phyloP scores from a whole-genome alignment of 2,888 invertebrate species.

The Trachelus troglodyta region DNA sequence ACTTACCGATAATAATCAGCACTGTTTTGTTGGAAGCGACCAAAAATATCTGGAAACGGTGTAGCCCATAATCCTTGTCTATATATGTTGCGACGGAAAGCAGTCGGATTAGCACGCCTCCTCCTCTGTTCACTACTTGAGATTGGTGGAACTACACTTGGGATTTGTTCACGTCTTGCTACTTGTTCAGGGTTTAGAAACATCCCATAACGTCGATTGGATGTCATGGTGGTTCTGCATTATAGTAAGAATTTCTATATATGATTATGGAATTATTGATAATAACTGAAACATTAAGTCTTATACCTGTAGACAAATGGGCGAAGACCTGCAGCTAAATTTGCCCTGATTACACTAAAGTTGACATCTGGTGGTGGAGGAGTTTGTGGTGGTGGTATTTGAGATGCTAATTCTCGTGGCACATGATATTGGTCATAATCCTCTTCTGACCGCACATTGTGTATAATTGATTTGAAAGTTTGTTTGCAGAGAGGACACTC shows the following conservation, averaged over 20 bases:
- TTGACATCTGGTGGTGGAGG: conserved; percentile 50
- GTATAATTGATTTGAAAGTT: conserved; percentile 89
- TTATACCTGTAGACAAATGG: conserved; percentile 43
- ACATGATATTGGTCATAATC: conserved; percentile 87
- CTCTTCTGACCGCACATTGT: conserved; percentile 88
- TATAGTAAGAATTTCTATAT: conserved; percentile 32
- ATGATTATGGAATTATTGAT: neutral
- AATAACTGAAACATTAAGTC: neutral
- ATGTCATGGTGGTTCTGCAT: conserved; percentile 77
- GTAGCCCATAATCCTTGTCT: conserved; percentile 80
- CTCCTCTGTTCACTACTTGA: conserved; percentile 45
- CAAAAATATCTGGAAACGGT: conserved; percentile 77
- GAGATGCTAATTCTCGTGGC: conserved; percentile 54
- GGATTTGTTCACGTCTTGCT: conserved; percentile 49
- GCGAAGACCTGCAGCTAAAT: conserved; percentile 34
- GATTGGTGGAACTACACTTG: conserved; percentile 40
- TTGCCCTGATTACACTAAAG: conserved; percentile 36
- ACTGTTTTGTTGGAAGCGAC: conserved; percentile 78
- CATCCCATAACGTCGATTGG: conserved; percentile 72
- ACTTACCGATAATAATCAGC: conserved; percentile 80
- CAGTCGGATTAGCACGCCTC: conserved; percentile 43
- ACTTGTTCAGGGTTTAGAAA: conserved; percentile 46
- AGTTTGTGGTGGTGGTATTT: conserved; percentile 45
- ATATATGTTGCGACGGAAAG: conserved; percentile 70
- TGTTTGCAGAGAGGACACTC: conserved; percentile 96